phyloP scores from a whole-genome alignment of 2,888 invertebrate genomes.

The Philhelius pedissequus region DNA sequence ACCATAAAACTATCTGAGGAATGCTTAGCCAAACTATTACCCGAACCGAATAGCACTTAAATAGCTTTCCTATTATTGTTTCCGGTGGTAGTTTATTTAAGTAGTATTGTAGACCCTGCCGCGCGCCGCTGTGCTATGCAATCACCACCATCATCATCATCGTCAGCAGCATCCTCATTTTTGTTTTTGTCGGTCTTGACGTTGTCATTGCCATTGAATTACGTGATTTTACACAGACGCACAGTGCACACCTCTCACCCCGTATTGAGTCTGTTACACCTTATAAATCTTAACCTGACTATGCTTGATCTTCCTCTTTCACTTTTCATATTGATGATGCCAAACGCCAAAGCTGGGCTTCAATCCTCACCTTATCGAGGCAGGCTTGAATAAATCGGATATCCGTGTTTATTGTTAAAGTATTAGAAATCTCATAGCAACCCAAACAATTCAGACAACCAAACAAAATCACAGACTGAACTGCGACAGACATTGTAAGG shows the following conservation, averaged over 20 bases:
- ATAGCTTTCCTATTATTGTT: slow-evolving; percentile 18
- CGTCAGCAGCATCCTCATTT: background rate
- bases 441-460: background rate
- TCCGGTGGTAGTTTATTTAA: slow-evolving; percentile 38
- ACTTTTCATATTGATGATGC: slow-evolving; percentile 44
- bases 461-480: background rate
- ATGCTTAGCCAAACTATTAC: background rate
- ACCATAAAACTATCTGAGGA: background rate
- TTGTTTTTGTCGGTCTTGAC: background rate
- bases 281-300: slow-evolving; percentile 21
- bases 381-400: slow-evolving; percentile 52
- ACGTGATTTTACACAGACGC: slow-evolving; percentile 30
- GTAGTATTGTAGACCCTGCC: background rate
- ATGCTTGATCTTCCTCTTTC: slow-evolving; percentile 42
- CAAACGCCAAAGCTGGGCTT: slow-evolving; percentile 16
- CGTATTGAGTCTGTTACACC: slow-evolving; percentile 28
- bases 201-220: slow-evolving; percentile 62
- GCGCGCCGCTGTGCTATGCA: too few species aligned
- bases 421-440: slow-evolving; percentile 11
- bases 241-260: background rate
- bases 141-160: background rate
- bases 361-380: slow-evolving; percentile 36
- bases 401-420: slow-evolving; percentile 43
- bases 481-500: slow-evolving; percentile 26
- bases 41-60: slow-evolving; percentile 1